phyloP scores from a whole-genome alignment of 2,797 vertebrate species.

The Gymnocypris eckloni region DNA sequence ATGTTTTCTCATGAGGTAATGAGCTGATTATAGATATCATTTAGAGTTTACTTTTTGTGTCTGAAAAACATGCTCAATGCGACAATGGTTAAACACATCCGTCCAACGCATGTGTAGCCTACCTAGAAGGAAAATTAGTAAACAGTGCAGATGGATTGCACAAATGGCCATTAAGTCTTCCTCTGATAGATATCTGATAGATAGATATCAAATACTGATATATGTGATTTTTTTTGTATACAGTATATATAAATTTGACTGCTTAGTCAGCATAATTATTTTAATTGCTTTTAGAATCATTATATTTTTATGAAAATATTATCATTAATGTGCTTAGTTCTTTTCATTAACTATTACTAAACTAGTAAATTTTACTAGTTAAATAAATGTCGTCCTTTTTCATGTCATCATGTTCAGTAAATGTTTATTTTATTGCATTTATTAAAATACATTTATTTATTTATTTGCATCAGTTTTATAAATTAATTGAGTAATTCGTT shows the following conservation, averaged over 20 bases:
- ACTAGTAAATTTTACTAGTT: background rate
- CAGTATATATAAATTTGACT: background rate
- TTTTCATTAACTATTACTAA: background rate
- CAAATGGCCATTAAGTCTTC: background rate
- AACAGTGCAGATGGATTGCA: background rate
- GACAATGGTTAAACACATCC: background rate
- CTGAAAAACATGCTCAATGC: background rate
- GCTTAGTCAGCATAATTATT: background rate
- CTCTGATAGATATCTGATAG: background rate
- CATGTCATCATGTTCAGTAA: background rate
- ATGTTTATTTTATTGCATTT: background rate
- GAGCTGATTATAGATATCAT: slow-evolving; percentile 29
- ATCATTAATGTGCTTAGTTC: background rate
- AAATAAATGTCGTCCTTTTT: background rate
- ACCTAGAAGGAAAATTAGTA: background rate
- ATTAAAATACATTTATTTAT: too few species aligned
- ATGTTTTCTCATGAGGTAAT: slow-evolving; percentile 20
- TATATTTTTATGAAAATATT: background rate
- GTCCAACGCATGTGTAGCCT: background rate
- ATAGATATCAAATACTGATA: background rate
- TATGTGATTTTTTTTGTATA: background rate
- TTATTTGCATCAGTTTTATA: too few species aligned
- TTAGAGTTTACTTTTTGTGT: slow-evolving; percentile 4
- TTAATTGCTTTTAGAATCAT: background rate
- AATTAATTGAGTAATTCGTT: too few species aligned